Conservation (phyloP, 2,888 invertebrate species). For the Drosophila meridiana region DNA sequence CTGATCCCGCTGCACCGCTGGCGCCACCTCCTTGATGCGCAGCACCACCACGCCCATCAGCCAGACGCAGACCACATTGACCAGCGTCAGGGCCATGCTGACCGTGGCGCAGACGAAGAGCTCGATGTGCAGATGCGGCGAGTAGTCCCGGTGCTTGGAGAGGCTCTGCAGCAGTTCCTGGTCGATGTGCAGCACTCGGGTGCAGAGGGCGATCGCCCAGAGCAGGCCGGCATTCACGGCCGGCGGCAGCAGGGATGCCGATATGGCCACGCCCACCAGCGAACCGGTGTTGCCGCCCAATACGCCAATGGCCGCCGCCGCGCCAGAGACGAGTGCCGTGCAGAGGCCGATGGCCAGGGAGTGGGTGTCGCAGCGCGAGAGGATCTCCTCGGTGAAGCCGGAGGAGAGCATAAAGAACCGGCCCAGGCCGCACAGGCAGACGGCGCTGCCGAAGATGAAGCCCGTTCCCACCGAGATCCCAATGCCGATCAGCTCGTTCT, state of each 20-base stretch:
- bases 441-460: conserved; percentile 87
- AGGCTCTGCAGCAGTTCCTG: conserved; percentile 78
- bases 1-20: conserved; percentile 85
- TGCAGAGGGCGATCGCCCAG: conserved; percentile 87
- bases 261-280: conserved; percentile 92
- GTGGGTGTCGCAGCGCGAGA: conserved; percentile 87
- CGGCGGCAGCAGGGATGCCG: conserved; percentile 91
- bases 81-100: conserved; percentile 89
- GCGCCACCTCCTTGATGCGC: conserved; percentile 89
- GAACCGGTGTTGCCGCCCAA: conserved; percentile 91
- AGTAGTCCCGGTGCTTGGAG: conserved; percentile 86
- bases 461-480: conserved; percentile 88
- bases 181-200: conserved; percentile 85
- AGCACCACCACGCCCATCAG: conserved; percentile 89
- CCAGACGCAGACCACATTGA: conserved; percentile 91
- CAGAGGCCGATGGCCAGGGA: conserved; percentile 90
- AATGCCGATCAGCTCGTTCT: conserved; percentile 89
- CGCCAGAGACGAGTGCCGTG: conserved; percentile 90
- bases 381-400: conserved; percentile 89
- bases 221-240: conserved; percentile 90
- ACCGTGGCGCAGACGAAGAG: conserved; percentile 88
- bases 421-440: conserved; percentile 85
- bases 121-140: conserved; percentile 87
- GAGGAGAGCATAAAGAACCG: conserved; percentile 86
- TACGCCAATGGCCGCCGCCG: conserved; percentile 90